phyloP scores from a whole-genome alignment of 2,113 vertebrate genomes.

The Saguinus midas region DNA sequence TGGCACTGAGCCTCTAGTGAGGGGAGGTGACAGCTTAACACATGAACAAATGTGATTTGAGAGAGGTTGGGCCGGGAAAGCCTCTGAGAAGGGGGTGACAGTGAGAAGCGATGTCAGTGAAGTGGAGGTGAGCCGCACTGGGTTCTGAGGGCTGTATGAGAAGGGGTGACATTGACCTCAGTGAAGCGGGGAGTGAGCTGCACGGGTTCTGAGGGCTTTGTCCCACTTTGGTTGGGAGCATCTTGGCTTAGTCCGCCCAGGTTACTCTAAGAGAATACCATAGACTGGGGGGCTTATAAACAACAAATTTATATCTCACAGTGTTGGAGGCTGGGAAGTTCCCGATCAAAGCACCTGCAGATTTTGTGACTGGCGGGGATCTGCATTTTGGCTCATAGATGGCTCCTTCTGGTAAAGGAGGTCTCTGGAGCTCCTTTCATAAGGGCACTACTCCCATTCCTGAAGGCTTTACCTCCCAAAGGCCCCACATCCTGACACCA shows the following conservation, averaged over 20 bases:
- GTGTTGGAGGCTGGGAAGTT: not conserved
- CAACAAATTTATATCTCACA: fast-evolving
- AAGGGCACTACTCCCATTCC: not conserved
- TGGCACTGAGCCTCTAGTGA: not conserved
- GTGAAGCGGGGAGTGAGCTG: too few species aligned
- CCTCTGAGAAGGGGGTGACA: not conserved
- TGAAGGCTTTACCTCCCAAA: not conserved
- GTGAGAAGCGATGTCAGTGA: not conserved
- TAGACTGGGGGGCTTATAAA: not conserved
- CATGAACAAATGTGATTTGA: not conserved
- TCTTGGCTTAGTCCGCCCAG: too few species aligned
- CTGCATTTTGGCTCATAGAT: not conserved
- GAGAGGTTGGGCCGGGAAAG: not conserved
- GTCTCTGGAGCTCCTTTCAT: not conserved
- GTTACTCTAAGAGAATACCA: too few species aligned
- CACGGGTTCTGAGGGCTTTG: too few species aligned
- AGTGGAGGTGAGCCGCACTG: too few species aligned
- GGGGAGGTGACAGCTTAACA: not conserved
- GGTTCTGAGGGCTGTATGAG: too few species aligned
- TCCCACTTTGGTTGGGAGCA: too few species aligned
- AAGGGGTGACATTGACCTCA: too few species aligned
- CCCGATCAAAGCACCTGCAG: not conserved
- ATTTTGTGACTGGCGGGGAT: too few species aligned
- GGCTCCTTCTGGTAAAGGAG: not conserved
- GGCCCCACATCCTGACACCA: not conserved